Evolutionary conservation across 1,140 invertebrate species (phyloP), one percentile per base, ranked within the genome.

Genomic region (Lepidurus arcticus): DNA sequence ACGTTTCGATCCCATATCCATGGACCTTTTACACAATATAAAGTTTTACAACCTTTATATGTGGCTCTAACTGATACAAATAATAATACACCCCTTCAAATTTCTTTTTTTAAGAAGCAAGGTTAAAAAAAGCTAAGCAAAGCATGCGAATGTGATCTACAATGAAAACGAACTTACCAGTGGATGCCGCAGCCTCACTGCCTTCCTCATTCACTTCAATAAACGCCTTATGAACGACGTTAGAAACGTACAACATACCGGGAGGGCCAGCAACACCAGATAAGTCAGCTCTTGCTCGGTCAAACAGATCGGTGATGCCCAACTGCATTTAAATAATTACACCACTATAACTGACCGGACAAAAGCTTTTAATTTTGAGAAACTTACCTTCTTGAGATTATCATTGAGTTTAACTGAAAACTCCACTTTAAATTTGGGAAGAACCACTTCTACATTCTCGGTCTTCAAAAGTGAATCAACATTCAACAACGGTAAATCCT

Each of bases 401-500:
- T 88, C 83, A 53, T 90, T 88, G 34, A 94, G 84, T 42, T 89
- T 86, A 11, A 88, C 87, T 44, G 88, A 88, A 77, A 88, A 90
- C 74, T 92, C 89, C 80, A 94, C 91, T 80, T 90, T 88, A 83
- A 95, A 94, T 83, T 91, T 92, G 0, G 94, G 94, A 7, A 95
- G 82, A 10, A 84, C 86, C 0, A 94, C 86, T 24, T 90, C 87
- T 0, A 93, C 88, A 1, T 86, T 82, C 0, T 84, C 81, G 74
- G 44, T 43, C 10, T 73, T 6, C n/a, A 80, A 44, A 43, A 87
- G 87, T 7, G 16, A n/a, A 0, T 92, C 80, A 6, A 84, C 82
- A 42, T 83, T 82, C 24, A 42, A 13, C 13, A 78, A n/a, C 0
- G 42, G 24, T 21, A 16, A 47, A 1, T 42, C 21, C n/a, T 87